Evolutionary conservation across 2,113 vertebrate species (phyloP).

Genomic region (Puma concolor): DNA sequence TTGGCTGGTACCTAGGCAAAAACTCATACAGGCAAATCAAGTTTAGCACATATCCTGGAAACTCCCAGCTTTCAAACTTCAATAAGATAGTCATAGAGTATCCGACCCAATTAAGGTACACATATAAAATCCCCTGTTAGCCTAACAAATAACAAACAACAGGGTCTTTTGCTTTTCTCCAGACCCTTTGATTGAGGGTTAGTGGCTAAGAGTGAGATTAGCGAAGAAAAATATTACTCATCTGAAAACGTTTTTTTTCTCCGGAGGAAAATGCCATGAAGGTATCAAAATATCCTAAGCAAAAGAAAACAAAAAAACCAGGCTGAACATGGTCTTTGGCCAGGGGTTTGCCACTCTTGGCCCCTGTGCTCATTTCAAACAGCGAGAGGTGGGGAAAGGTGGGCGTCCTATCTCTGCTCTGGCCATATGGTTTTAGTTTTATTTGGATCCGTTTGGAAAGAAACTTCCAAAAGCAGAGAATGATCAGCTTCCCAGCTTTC

Average conservation of each 20-base stretch:
- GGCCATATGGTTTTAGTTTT: conserved; percentile 8
- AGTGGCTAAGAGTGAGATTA: conserved; percentile 65
- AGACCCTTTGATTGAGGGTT: conserved; percentile 66
- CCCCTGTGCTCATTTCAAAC: conserved; percentile 3
- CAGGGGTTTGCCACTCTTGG: background rate
- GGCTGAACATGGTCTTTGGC: background rate
- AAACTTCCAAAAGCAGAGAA: background rate
- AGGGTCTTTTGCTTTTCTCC: conserved; percentile 51
- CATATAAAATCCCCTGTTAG: conserved; percentile 53
- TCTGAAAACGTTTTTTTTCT: conserved; percentile 55
- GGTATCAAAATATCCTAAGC: conserved; percentile 44
- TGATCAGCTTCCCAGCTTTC: background rate
- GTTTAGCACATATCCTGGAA: conserved; percentile 72
- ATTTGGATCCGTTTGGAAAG: conserved; percentile 36
- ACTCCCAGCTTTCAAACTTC: conserved; percentile 77
- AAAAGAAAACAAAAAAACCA: background rate
- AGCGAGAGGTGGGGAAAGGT: background rate
- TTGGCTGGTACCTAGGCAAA: conserved; percentile 67
- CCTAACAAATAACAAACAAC: conserved; percentile 64
- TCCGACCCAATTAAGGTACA: conserved; percentile 46
- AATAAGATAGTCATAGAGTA: conserved; percentile 49
- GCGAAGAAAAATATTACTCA: conserved; percentile 54
- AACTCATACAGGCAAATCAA: conserved; percentile 68
- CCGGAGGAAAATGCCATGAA: background rate
- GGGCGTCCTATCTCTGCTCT: background rate